These are phyloP conservation scores for Leucania comma DNA, from an alignment of 2,888 invertebrate species.

Conservation along the genomic window DNA sequence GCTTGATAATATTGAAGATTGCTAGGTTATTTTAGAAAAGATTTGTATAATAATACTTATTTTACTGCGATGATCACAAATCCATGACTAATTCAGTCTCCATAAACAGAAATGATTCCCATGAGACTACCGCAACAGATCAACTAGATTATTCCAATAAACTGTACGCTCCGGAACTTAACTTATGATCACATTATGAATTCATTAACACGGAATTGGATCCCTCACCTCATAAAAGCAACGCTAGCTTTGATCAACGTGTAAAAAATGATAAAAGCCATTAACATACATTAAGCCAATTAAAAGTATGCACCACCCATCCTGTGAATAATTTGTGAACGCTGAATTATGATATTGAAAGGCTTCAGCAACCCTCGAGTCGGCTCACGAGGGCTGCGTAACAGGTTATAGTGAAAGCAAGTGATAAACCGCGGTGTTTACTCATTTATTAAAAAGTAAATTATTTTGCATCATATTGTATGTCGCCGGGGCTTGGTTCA, in stretches of 20 bases:
- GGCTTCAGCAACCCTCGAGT: too few relatives aligned
- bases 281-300: constrained; percentile 36
- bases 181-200: constrained; percentile 32
- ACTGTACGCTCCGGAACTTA: constrained; percentile 7
- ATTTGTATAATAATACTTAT: not conserved
- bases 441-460: constrained; percentile 3
- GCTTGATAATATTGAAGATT: not conserved
- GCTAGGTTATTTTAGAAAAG: not conserved
- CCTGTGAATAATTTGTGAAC: constrained; percentile 15
- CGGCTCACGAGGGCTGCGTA: constrained; percentile 13
- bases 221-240: constrained; percentile 22
- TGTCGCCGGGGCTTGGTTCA: too few relatives aligned
- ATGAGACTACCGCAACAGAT: not conserved
- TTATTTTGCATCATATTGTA: not conserved
- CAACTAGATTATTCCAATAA: constrained; percentile 13
- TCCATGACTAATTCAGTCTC: not conserved
- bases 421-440: constrained; percentile 14
- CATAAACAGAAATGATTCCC: not conserved
- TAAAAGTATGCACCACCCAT: constrained; percentile 45
- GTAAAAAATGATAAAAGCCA: constrained; percentile 23
- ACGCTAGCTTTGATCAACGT: constrained; percentile 16
- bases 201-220: constrained; percentile 23
- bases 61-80: not conserved
- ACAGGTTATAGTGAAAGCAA: constrained; percentile 22
- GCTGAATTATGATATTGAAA: constrained; percentile 26